Evolutionary conservation across 2,888 invertebrate species (phyloP).

Genomic region (Sarcophaga caerulescens): DNA sequence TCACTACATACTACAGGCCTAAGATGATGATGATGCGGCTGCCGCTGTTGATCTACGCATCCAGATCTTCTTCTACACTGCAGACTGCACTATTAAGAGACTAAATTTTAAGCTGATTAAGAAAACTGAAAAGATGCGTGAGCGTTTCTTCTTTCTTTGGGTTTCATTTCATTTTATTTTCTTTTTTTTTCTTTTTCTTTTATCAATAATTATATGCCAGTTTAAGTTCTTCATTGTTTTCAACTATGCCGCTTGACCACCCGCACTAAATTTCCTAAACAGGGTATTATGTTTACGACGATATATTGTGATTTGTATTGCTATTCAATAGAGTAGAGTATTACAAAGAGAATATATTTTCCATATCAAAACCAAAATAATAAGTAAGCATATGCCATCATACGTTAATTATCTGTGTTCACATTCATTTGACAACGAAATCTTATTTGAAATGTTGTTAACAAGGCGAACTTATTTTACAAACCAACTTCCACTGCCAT

Average conservation of each 20-base stretch:
- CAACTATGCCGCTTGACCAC: constrained; percentile 64
- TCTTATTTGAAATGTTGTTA: too few species aligned
- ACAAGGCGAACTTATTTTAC: too few species aligned
- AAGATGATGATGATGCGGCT: constrained; percentile 44
- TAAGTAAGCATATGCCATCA: too few species aligned
- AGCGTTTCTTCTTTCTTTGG: constrained; percentile 38
- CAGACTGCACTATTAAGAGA: constrained; percentile 26
- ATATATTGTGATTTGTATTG: too few species aligned
- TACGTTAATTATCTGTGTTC: too few species aligned
- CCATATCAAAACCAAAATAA: too few species aligned
- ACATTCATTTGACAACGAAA: too few species aligned
- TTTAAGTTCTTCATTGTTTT: constrained; percentile 23
- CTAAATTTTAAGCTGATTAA: constrained; percentile 61
- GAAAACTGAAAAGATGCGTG: constrained; percentile 62
- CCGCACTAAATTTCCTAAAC: constrained; percentile 54
- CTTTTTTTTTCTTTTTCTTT: not conserved
- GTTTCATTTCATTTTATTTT: constrained; percentile 1
- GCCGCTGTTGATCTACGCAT: constrained; percentile 47
- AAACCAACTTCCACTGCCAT: too few species aligned
- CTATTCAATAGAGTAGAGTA: too few species aligned
- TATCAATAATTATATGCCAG: constrained; percentile 18
- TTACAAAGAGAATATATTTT: too few species aligned
- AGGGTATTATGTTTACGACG: not conserved
- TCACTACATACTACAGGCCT: constrained; percentile 50
- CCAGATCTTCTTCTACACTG: constrained; percentile 3